Evolutionary conservation across 2,113 vertebrate species (phyloP).

Genomic region (Lampris incognitus): DNA sequence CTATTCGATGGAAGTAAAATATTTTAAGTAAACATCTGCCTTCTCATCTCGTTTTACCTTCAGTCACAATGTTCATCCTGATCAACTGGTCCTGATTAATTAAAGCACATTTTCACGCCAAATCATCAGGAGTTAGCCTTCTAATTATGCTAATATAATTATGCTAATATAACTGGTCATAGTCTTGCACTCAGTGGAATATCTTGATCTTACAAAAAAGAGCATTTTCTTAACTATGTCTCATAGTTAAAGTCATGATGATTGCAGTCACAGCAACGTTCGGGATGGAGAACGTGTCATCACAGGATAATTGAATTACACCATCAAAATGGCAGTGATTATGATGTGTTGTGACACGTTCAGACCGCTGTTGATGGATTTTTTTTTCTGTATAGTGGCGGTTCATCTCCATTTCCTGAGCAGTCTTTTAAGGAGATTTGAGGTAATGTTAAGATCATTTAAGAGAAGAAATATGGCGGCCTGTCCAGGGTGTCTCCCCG

Average conservation of each 20-base stretch:
- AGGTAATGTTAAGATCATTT: too few species aligned
- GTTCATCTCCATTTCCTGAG: neutral
- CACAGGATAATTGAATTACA: constrained; percentile 49
- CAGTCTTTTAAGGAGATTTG: neutral
- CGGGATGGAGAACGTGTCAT: constrained; percentile 57
- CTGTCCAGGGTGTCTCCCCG: too few species aligned
- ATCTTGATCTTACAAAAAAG: constrained; percentile 44
- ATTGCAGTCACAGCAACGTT: constrained; percentile 61
- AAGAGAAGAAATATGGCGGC: too few species aligned
- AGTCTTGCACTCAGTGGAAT: constrained; percentile 48
- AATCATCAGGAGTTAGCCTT: constrained; percentile 40
- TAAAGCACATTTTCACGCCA: constrained; percentile 44
- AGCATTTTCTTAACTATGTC: constrained; percentile 38
- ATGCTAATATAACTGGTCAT: constrained; percentile 64
- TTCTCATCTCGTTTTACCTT: constrained; percentile 5
- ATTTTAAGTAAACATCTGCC: neutral
- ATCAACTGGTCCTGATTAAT: constrained; percentile 37
- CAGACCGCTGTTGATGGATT: neutral
- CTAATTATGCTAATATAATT: constrained; percentile 43
- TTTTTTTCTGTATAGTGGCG: neutral
- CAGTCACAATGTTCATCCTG: constrained; percentile 6
- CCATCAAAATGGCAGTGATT: constrained; percentile 50
- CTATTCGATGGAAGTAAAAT: constrained; percentile 2
- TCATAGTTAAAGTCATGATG: constrained; percentile 54
- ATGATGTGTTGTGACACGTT: constrained; percentile 25